phyloP scores from a whole-genome alignment of 2,888 invertebrate genomes.

The Rhaphigaster nebulosa region DNA sequence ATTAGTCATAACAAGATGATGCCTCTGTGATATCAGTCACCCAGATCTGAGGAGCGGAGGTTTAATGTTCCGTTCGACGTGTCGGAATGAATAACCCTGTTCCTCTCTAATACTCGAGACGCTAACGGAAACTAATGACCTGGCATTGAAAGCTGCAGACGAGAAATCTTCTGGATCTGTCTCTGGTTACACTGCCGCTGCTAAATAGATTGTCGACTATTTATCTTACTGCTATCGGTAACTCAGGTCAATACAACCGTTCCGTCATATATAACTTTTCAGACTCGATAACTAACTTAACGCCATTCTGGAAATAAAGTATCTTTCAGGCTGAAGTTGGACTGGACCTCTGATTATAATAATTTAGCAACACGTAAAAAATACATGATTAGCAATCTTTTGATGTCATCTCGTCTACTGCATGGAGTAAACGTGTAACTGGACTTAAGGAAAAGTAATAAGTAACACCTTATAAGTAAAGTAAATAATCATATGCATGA shows the following conservation, averaged over 20 bases:
- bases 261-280: not conserved
- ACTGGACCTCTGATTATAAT: not conserved
- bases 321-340: no score
- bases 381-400: no score
- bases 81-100: slow-evolving; percentile 2
- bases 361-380: not conserved
- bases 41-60: slow-evolving; percentile 7
- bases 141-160: not conserved
- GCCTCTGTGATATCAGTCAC: not conserved
- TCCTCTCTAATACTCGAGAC: slow-evolving; percentile 15
- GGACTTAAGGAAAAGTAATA: no score
- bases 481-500: no score
- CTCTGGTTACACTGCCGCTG: not conserved
- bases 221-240: not conserved
- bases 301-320: not conserved
- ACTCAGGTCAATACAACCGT: not conserved
- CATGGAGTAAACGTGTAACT: no score
- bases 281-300: not conserved
- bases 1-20: not conserved
- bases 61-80: slow-evolving; percentile 20
- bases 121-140: slow-evolving; percentile 34
- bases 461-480: no score
- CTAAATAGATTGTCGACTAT: not conserved
- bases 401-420: no score
- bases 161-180: slow-evolving; percentile 35